These are phyloP conservation scores for Hemaris fuciformis DNA, from an alignment of 2,888 invertebrate species.

Conservation along the genomic window DNA sequence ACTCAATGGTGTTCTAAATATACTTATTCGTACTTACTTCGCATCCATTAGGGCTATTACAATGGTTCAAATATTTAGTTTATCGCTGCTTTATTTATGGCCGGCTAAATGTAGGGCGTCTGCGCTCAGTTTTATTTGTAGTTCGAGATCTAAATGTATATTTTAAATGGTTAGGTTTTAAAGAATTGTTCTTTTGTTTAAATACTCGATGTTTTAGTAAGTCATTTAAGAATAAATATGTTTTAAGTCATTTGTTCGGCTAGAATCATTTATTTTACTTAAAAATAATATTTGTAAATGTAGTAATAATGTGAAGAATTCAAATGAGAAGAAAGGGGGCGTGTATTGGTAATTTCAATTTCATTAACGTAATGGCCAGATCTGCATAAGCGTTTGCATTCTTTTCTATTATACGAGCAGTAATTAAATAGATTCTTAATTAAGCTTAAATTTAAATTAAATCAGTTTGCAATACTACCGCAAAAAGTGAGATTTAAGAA, in stretches of 20 bases:
- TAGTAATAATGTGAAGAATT: not conserved
- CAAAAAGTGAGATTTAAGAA: too few relatives aligned
- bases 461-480: too few relatives aligned
- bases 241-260: too few relatives aligned
- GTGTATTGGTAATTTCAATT: not conserved
- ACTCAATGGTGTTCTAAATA: not conserved
- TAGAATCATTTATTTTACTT: not conserved
- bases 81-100: constrained; percentile 10
- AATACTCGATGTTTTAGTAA: not conserved
- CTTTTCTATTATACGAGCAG: not conserved
- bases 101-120: constrained; percentile 1
- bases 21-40: not conserved
- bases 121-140: not conserved
- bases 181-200: not conserved
- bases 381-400: not conserved
- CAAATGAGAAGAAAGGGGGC: not conserved
- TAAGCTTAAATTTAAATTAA: too few relatives aligned
- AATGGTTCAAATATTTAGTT: constrained; percentile 6
- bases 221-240: too few relatives aligned
- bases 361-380: not conserved
- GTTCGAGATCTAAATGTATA: not conserved
- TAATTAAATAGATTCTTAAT: too few relatives aligned
- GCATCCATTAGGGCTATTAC: not conserved
- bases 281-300: not conserved
- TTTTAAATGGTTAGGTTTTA: not conserved